Base-by-base conservation (phyloP, 2,797 vertebrate genomes). In the Sebastes nivosus region DNA sequence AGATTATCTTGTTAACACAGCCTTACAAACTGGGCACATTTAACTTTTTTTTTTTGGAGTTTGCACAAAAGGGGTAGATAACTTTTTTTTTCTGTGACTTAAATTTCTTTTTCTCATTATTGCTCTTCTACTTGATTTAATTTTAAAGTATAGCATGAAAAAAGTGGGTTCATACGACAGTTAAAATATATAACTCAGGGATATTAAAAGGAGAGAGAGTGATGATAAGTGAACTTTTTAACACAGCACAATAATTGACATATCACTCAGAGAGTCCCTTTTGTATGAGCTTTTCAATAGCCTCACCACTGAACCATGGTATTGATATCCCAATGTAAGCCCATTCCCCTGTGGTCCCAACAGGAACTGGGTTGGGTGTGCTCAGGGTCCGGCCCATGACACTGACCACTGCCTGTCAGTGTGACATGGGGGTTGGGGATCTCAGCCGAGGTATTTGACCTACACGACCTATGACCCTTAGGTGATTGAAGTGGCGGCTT, bases 371-470 rank as follows among this genome's bases (percentile, higher is more conserved):
- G 73, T 77, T 77, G 87, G 78, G 55, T 89, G 81, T 83, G 84
- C 89, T 89, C 83, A 75, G 80, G 67, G 87, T 85, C 85, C 81
- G 66, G 89, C 86, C 82, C 75, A 82, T 93, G 93, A 95, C 93
- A 95, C 94, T 96, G 95, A 95, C 94, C 94, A 95, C 88, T 84
- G 94, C 94, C 80, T 88, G 93, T 94, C 93, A 92, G 81, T 80
- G 79, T 93, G 93, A 94, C 90, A 91, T 83, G 87, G 86, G 89
- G 93, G 93, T 88, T 92, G 92, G 89, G 82, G 72, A 86, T 90
- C 87, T 86, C 84, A 89, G 85, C 75, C 27, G 72, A 96, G 94
- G 95, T 96, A 96, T 96, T 96, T 96, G 95, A 96, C 96, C 95
- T 78, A 22, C 27, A 24, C 87, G 83, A 91, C 93, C 94, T 90